phyloP scores from a whole-genome alignment of 1,140 invertebrate species.

The Zaprionus ghesquierei region DNA sequence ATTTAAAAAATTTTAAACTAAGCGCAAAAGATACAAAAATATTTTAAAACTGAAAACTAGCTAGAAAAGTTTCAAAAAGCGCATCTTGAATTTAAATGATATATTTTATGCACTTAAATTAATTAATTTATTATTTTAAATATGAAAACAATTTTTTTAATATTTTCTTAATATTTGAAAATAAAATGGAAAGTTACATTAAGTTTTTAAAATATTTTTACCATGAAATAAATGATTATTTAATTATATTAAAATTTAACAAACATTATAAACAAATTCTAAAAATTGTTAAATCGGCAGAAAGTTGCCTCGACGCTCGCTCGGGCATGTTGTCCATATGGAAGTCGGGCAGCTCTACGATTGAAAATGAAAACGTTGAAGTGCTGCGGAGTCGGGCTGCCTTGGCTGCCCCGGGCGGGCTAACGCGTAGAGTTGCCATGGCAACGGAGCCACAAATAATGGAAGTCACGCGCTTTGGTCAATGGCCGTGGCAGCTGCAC shows the following conservation, averaged over 20 bases:
- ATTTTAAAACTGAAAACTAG: too few species aligned
- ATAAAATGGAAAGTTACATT: too few species aligned
- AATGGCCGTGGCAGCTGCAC: slow-evolving; percentile 5
- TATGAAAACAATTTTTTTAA: too few species aligned
- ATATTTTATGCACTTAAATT: too few species aligned
- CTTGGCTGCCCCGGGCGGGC: background rate
- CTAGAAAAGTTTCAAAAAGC: too few species aligned
- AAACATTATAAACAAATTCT: background rate
- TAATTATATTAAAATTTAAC: background rate
- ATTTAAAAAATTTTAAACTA: too few species aligned
- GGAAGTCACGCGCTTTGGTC: slow-evolving; percentile 60
- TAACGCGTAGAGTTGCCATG: slow-evolving; percentile 40
- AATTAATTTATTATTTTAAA: too few species aligned
- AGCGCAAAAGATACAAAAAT: too few species aligned
- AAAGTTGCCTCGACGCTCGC: background rate
- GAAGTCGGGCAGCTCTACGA: background rate
- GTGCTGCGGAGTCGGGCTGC: background rate
- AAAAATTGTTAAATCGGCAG: background rate
- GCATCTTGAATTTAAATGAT: too few species aligned
- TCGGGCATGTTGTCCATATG: background rate
- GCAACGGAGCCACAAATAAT: slow-evolving; percentile 48
- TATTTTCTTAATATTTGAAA: too few species aligned
- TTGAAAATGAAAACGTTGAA: slow-evolving; percentile 21
- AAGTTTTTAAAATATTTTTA: too few species aligned
- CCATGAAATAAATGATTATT: too few species aligned